Conservation (phyloP, 2,113 vertebrate species). For the Neotoma lepida region DNA sequence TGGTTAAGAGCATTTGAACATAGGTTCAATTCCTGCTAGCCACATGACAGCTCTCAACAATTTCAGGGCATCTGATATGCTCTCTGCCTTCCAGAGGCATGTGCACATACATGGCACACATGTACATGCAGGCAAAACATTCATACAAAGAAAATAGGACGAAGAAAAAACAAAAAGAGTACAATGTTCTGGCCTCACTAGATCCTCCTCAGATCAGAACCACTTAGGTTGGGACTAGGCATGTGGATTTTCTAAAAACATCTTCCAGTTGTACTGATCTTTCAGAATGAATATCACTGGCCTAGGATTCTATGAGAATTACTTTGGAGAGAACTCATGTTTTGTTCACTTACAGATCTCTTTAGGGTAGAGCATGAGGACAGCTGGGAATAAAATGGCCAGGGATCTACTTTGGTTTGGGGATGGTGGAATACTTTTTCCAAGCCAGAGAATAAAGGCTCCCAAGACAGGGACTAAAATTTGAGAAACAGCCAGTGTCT, state of each 20-base stretch:
- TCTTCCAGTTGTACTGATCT: not conserved
- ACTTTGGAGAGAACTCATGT: not conserved
- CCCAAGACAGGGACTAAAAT: not conserved
- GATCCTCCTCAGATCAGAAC: not conserved
- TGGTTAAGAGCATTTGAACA: not conserved
- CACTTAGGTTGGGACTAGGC: too few species aligned
- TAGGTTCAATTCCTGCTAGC: not conserved
- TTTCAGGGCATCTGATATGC: not conserved
- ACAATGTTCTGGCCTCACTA: not conserved
- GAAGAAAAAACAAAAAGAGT: too few species aligned
- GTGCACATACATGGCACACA: not conserved
- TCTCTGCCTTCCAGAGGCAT: not conserved
- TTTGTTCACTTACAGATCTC: not conserved
- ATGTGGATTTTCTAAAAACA: not conserved
- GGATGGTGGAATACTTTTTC: not conserved
- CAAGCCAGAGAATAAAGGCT: not conserved
- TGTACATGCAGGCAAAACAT: not conserved
- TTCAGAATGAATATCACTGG: not conserved
- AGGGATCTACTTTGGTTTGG: not conserved
- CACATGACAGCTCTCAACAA: not conserved
- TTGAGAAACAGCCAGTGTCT: not conserved
- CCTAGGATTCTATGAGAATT: not conserved
- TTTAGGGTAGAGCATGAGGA: not conserved
- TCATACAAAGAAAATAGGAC: rapidly evolving
- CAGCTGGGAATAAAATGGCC: not conserved